Conservation (phyloP, 2,113 vertebrate genomes). For the Pachyramphus minor region DNA sequence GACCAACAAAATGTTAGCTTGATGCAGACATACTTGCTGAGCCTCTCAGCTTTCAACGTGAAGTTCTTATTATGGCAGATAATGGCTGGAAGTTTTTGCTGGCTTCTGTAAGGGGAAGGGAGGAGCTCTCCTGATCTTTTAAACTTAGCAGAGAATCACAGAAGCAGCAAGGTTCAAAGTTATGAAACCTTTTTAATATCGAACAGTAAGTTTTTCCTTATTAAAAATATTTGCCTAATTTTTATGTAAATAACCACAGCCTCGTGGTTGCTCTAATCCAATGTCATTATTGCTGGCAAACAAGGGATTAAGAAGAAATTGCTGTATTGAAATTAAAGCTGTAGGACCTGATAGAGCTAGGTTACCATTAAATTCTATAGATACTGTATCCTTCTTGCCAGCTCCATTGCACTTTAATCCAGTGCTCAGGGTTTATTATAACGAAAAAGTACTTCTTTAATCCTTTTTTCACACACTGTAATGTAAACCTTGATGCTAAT, state of each 20-base stretch:
- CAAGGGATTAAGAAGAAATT: slow-evolving; percentile 50
- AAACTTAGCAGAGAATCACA: neutral
- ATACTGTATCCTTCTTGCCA: slow-evolving; percentile 19
- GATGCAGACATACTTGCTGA: neutral
- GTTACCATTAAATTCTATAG: slow-evolving; percentile 57
- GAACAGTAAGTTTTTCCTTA: neutral
- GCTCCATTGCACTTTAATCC: slow-evolving; percentile 13
- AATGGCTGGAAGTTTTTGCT: neutral
- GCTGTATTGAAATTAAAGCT: slow-evolving; percentile 61
- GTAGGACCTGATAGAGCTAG: slow-evolving; percentile 19
- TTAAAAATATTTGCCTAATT: slow-evolving; percentile 40
- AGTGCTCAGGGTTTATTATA: slow-evolving; percentile 6
- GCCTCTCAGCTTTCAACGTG: neutral
- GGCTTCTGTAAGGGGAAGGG: neutral
- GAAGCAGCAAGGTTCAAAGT: neutral
- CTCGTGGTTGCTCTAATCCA: slow-evolving; percentile 24
- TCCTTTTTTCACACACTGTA: slow-evolving; percentile 56
- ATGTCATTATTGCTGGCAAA: slow-evolving; percentile 10
- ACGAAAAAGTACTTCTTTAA: slow-evolving; percentile 57
- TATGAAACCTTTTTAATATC: neutral
- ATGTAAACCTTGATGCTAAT: slow-evolving; percentile 58
- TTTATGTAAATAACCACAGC: slow-evolving; percentile 32
- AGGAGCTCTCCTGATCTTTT: neutral
- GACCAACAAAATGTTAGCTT: neutral
- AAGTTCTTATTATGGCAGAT: neutral